Base-by-base conservation (phyloP, 2,113 vertebrate genomes). In the Vulpes lagopus region DNA sequence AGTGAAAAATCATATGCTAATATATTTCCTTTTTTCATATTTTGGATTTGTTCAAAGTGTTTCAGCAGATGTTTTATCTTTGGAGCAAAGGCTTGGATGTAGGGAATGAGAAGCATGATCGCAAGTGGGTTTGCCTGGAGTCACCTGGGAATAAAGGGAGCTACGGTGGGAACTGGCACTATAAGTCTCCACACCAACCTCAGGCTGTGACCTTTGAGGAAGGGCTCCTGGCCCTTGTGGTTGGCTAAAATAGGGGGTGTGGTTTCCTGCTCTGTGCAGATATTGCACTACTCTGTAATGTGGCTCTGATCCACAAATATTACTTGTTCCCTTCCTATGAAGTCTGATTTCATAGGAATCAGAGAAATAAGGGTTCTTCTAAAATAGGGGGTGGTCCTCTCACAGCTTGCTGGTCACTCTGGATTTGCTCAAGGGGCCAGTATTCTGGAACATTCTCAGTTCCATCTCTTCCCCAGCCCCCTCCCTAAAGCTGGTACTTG, bases 131-230 rank as follows among this genome's bases (percentile, higher is more conserved):
- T 82, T 73, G 27, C 49, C 57, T 67, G 30, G 57, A 82, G 30
- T 82, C 30, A 10, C 19, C 59, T 8, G 16, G 65, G 32, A 51
- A 62, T 78, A 32, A 17, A 78, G 2, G 65, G 79, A 74, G 27
- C 16, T 5, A 2, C 0, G 3, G 17, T 43, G n/a, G 51, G 60
- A 59, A 27, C 8, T 19, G 65, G 30, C 17, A 3, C 64, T 20
- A 22, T 27, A 25, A 49, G 16, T 2, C 19, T 14, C 3, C 0
- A 0, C 3, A 8, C 7, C 38, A 0, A 9, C 0, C 32, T 11
- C 12, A 16, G 12, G 23, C 30, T 35, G 35, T 80, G 53, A 35
- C 17, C 1, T 0, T 9, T 53, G 59, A 38, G 55, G 35, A 89
- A n/a, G 22, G 32, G 7, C 1, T 20, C 25, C 51, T 59, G 62